These are phyloP conservation scores for Parambassis ranga DNA, from an alignment of 2,797 vertebrate species.

Conservation along the genomic window DNA sequence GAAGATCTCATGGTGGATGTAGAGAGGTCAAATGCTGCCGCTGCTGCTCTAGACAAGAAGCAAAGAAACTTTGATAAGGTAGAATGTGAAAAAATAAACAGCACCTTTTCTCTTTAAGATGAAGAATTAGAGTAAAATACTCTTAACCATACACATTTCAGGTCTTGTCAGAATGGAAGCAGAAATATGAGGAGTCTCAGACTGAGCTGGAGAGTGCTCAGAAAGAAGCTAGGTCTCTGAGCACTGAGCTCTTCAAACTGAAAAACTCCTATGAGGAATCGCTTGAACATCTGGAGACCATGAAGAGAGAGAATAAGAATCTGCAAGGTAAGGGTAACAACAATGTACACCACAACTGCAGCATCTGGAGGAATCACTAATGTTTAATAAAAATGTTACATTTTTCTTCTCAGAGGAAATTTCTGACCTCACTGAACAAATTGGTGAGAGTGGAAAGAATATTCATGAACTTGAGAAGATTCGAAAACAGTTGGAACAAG, in stretches of 20 bases:
- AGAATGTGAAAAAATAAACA: too few relatives aligned
- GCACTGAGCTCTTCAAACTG: slow-evolving; percentile 85
- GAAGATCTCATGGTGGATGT: slow-evolving; percentile 92
- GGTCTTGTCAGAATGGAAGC: slow-evolving; percentile 79
- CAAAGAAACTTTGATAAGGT: slow-evolving; percentile 68
- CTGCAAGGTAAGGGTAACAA: slow-evolving; percentile 40
- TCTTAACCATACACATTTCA: too few relatives aligned
- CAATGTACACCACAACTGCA: too few relatives aligned
- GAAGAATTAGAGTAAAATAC: too few relatives aligned
- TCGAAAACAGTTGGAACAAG: slow-evolving; percentile 83
- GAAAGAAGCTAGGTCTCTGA: slow-evolving; percentile 79
- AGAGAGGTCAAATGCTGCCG: too few relatives aligned
- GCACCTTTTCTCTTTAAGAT: not conserved
- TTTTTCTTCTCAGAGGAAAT: slow-evolving; percentile 76
- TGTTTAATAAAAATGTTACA: too few relatives aligned
- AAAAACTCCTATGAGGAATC: slow-evolving; percentile 82
- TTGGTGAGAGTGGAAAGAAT: slow-evolving; percentile 80
- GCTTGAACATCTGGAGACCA: slow-evolving; percentile 77
- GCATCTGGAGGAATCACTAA: too few relatives aligned
- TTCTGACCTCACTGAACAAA: slow-evolving; percentile 84
- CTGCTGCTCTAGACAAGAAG: slow-evolving; percentile 82
- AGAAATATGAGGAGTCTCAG: slow-evolving; percentile 82
- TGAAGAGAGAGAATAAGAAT: slow-evolving; percentile 85
- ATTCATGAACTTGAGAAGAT: slow-evolving; percentile 86
- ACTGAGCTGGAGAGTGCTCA: slow-evolving; percentile 79